Evolutionary conservation across 2,888 invertebrate species (phyloP).

Genomic region (Unio delphinus): DNA sequence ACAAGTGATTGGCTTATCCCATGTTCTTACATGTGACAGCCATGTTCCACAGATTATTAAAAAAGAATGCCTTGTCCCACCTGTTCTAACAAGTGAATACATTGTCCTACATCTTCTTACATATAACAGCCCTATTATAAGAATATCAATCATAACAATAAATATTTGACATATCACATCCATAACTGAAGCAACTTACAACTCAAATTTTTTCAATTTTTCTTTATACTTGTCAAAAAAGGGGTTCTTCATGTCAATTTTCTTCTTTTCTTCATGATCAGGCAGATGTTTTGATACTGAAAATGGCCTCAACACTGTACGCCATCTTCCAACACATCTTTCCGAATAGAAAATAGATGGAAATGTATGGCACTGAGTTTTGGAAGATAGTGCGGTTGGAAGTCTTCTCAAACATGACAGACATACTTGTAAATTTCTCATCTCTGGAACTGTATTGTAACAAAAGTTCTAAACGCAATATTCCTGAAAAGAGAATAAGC

Average conservation of each 20-base stretch:
- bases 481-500: too few relatives aligned
- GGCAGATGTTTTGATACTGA: background rate
- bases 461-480: conserved; percentile 2
- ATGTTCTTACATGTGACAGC: background rate
- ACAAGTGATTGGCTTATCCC: background rate
- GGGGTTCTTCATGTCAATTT: conserved; percentile 52
- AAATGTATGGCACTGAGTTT: conserved; percentile 15
- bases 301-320: background rate
- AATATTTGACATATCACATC: background rate
- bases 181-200: conserved; percentile 20
- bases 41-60: too few relatives aligned
- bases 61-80: too few relatives aligned
- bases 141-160: too few relatives aligned
- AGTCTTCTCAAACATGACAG: conserved; percentile 40
- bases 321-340: conserved; percentile 33
- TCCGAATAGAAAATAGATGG: conserved; percentile 27
- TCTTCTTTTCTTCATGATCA: conserved; percentile 9
- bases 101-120: too few relatives aligned
- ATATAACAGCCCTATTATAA: too few relatives aligned
- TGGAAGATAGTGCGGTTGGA: conserved; percentile 21
- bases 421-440: conserved; percentile 32
- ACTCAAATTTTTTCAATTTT: conserved; percentile 53
- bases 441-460: conserved; percentile 31
- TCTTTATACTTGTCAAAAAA: conserved; percentile 64
- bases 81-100: too few relatives aligned